A percentile compares a stretch with the other conserved stretches of the same genome.
These are phyloP conservation scores for Hoplodrina blanda DNA, from an alignment of 2,888 invertebrate genomes.

Conservation along the genomic window DNA sequence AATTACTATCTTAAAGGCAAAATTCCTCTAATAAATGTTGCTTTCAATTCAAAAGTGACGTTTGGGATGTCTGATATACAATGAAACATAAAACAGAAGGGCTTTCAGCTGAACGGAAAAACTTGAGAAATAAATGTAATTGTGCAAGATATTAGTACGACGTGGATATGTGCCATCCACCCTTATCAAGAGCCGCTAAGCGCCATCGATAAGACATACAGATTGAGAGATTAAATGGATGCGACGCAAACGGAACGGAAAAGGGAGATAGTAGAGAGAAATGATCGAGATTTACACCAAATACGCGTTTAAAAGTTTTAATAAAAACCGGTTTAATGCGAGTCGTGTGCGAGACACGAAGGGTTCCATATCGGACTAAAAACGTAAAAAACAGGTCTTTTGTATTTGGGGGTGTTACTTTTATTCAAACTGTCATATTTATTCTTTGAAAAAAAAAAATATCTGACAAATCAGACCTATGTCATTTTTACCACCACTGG, in stretches of 20 bases:
- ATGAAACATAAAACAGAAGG: neutral
- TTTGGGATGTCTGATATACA: neutral
- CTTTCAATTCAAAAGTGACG: neutral
- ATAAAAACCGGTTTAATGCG: too few relatives aligned
- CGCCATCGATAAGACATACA: constrained; percentile 59
- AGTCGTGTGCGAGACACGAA: too few relatives aligned
- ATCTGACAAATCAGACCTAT: too few relatives aligned
- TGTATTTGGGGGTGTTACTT: too few relatives aligned
- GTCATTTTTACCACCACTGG: too few relatives aligned
- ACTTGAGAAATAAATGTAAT: neutral
- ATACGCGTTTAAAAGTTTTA: constrained; percentile 56
- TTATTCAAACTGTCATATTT: too few relatives aligned
- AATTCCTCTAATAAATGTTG: neutral
- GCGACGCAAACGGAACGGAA: constrained; percentile 57
- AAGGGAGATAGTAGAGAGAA: constrained; percentile 57
- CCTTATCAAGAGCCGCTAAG: constrained; percentile 48
- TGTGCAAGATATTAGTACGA: constrained; percentile 12
- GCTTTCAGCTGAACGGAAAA: neutral
- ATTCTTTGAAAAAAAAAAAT: too few relatives aligned
- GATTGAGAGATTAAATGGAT: constrained; percentile 60
- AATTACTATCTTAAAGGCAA: neutral
- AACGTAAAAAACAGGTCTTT: too few relatives aligned
- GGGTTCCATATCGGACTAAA: too few relatives aligned
- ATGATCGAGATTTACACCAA: constrained; percentile 54
- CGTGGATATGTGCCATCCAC: constrained; percentile 26